Evolutionary conservation across 2,888 invertebrate genomes (phyloP).

Genomic region (Trissolcus japonicus): DNA sequence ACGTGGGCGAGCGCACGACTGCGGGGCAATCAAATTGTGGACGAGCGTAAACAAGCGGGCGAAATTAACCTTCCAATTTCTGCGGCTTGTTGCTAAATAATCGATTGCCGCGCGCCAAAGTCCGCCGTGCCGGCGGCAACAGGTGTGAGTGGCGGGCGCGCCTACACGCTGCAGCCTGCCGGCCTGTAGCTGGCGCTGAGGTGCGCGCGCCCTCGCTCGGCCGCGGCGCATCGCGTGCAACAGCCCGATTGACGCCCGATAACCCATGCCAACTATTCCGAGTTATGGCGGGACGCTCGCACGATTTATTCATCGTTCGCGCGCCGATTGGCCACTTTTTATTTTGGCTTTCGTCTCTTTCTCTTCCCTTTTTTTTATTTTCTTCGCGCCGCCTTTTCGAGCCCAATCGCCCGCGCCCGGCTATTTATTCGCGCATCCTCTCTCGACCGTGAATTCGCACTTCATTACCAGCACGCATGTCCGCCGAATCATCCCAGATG

Average conservation of each 20-base stretch:
- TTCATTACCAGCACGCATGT: slow-evolving; percentile 39
- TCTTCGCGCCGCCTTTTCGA: slow-evolving; percentile 9
- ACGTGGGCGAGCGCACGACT: slow-evolving; percentile 55
- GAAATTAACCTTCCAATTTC: slow-evolving; percentile 72
- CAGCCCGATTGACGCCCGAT: slow-evolving; percentile 65
- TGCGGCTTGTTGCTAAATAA: slow-evolving; percentile 72
- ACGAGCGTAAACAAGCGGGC: slow-evolving; percentile 68
- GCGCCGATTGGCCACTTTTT: slow-evolving; percentile 44
- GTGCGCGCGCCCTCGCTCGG: slow-evolving; percentile 11
- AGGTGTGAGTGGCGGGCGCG: slow-evolving; percentile 64
- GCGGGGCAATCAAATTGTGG: slow-evolving; percentile 65
- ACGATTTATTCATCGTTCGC: slow-evolving; percentile 50
- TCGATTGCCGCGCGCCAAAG: slow-evolving; percentile 68
- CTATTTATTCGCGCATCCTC: slow-evolving; percentile 15
- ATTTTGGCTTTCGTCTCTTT: slow-evolving; percentile 25
- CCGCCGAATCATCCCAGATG: slow-evolving; percentile 21
- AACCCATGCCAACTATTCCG: slow-evolving; percentile 63
- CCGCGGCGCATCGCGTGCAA: slow-evolving; percentile 62
- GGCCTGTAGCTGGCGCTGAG: slow-evolving; percentile 20
- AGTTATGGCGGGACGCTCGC: slow-evolving; percentile 49
- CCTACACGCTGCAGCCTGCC: slow-evolving; percentile 62
- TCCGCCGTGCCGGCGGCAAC: slow-evolving; percentile 65
- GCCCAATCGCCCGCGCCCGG: slow-evolving; percentile 6
- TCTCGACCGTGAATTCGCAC: slow-evolving; percentile 26
- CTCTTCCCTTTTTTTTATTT: neutral